Evolutionary conservation across 2,113 vertebrate species (phyloP).

Genomic region (Tauraco erythrolophus): DNA sequence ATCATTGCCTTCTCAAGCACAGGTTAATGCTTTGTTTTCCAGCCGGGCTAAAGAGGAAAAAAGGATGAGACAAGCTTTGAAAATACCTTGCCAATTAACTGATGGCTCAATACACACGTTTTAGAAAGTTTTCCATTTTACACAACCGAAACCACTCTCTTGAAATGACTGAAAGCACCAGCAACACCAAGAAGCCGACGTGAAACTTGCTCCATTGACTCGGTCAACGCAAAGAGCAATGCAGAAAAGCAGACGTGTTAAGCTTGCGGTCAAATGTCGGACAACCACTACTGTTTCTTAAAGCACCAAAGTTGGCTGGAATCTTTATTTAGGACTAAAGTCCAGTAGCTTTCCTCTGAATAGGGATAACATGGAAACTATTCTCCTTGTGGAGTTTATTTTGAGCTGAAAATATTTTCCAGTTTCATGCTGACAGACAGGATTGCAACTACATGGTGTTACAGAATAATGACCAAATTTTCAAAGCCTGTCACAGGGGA

Average conservation of each 20-base stretch:
- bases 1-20: neutral
- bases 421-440: slow-evolving; percentile 2
- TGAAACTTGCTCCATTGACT: neutral
- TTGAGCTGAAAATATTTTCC: slow-evolving; percentile 58
- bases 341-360: slow-evolving; percentile 3
- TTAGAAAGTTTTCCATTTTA: neutral
- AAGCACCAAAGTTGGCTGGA: neutral
- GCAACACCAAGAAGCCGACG: neutral
- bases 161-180: neutral
- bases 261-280: neutral
- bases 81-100: neutral
- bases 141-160: neutral
- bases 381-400: slow-evolving; percentile 47
- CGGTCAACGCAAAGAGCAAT: neutral
- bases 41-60: neutral
- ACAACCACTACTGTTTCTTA: neutral
- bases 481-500: neutral
- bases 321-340: slow-evolving; percentile 32
- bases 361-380: slow-evolving; percentile 36
- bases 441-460: neutral
- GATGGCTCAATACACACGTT: neutral
- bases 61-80: neutral
- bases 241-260: neutral
- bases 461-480: neutral
- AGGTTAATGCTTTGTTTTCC: neutral